Evolutionary conservation across 2,113 vertebrate species (phyloP), one percentile per base, ranked within the genome.

Genomic region (Solea senegalensis): DNA sequence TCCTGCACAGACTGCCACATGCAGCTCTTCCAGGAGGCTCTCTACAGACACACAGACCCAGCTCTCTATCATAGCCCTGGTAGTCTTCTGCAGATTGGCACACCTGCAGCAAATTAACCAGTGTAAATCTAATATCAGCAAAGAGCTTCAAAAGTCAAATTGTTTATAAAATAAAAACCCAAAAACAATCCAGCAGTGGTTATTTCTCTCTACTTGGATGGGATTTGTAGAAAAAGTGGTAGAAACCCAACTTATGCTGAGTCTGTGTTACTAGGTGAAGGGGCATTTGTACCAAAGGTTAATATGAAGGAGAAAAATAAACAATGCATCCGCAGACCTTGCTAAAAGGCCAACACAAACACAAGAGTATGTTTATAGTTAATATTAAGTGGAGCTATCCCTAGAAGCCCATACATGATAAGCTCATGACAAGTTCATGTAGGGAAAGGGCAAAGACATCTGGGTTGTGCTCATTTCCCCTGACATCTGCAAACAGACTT

Each of bases 31-130:
- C 86, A 13, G 78, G 69, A 9, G 80, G 83, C 8, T 80, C 66
- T 77, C 44, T 92, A 70, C 97, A 98, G 49, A 95, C 44, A 70
- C 95, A 98, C 71, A 98, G 91, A 0, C 97, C 96, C 0, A 98
- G 91, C 26, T 86, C 73, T 50, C 83, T 89, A 60, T 98, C 95
- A 1, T 94, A 96, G 34, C 94, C 96, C 11, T 3, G 79, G 52
- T 93, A 95, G 41, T 95, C 92, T 21, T 73, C 77, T 13, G 94
- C 91, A 8, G 39, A 65, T 5, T 71, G 64, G 72, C 97, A 98
- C 13, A 96, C 96, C 96, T 98, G 86, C 4, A 44, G 26, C 41
- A 40, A 58, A 67, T 39, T 1, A 52, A 77, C 3, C 16, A 59
- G 51, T 15, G 12, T 15, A 74, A 49, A 46, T n/a, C 15, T 51